Conservation (phyloP, 2,888 invertebrate genomes). For the Cotesia congregata region DNA sequence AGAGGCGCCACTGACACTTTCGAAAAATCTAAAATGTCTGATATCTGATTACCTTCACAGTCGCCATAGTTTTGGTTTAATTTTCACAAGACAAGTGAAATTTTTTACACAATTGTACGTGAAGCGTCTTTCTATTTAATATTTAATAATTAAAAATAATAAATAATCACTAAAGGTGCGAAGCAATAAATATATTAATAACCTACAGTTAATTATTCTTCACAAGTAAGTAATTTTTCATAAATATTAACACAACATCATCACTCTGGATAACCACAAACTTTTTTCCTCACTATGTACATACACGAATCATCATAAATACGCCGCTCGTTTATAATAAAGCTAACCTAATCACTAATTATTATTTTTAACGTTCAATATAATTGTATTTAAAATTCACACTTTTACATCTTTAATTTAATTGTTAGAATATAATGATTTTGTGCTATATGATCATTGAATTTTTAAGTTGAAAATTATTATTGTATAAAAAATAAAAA, state of each 20-base stretch:
- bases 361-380: not conserved
- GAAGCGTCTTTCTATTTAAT: constrained; percentile 19
- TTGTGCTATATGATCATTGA: too few species aligned
- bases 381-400: not conserved
- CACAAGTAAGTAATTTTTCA: constrained; percentile 18
- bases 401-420: not conserved
- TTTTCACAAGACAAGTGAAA: constrained; percentile 9
- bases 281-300: constrained; percentile 10
- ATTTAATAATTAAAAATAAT: constrained; percentile 6
- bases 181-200: constrained; percentile 2
- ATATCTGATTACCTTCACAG: not conserved
- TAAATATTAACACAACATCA: not conserved
- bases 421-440: not conserved
- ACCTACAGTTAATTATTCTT: not conserved
- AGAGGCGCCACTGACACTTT: not conserved
- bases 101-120: constrained; percentile 8
- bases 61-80: constrained; percentile 8
- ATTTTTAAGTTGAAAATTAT: too few species aligned
- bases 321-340: constrained; percentile 11
- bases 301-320: not conserved
- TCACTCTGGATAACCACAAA: not conserved
- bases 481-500: not conserved
- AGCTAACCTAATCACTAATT: not conserved
- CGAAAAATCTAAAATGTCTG: not conserved
- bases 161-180: not conserved